Conservation (phyloP, 2,113 vertebrate genomes). For the Arizona elegans region DNA sequence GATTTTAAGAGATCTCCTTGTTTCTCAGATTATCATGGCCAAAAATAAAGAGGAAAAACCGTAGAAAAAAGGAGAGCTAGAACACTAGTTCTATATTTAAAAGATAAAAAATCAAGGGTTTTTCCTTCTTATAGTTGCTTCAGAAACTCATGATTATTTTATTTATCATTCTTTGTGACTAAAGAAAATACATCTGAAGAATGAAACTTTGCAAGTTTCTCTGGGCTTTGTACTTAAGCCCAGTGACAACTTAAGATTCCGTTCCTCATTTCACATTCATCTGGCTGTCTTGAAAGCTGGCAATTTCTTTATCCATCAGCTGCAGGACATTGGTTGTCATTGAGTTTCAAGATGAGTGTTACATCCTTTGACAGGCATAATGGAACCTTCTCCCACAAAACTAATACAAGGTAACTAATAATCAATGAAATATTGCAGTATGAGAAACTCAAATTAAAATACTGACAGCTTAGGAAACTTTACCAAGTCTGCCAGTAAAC, state of each 20-base stretch:
- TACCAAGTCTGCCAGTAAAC: slow-evolving; percentile 16
- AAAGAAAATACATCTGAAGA: neutral
- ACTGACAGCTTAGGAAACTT: slow-evolving; percentile 9
- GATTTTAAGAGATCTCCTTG: neutral
- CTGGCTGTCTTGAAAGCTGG: neutral
- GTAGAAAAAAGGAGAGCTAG: neutral
- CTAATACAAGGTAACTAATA: slow-evolving; percentile 18
- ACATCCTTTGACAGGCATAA: slow-evolving; percentile 8
- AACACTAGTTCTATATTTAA: neutral
- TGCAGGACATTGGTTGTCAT: neutral
- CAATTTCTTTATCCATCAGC: slow-evolving; percentile 19
- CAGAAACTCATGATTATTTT: neutral
- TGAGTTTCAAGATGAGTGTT: slow-evolving; percentile 12
- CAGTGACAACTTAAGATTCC: neutral
- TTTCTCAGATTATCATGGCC: neutral
- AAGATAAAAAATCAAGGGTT: neutral
- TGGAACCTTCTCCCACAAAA: slow-evolving; percentile 1
- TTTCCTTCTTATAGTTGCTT: neutral
- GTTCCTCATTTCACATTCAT: slow-evolving; percentile 8
- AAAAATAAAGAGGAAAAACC: neutral
- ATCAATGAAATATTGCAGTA: slow-evolving; percentile 19
- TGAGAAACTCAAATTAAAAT: slow-evolving; percentile 29
- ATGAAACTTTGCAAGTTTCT: neutral
- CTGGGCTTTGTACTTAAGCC: neutral
- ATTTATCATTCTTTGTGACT: neutral